Conservation (phyloP, 1,140 invertebrate species). For the Bombus waltoni region DNA sequence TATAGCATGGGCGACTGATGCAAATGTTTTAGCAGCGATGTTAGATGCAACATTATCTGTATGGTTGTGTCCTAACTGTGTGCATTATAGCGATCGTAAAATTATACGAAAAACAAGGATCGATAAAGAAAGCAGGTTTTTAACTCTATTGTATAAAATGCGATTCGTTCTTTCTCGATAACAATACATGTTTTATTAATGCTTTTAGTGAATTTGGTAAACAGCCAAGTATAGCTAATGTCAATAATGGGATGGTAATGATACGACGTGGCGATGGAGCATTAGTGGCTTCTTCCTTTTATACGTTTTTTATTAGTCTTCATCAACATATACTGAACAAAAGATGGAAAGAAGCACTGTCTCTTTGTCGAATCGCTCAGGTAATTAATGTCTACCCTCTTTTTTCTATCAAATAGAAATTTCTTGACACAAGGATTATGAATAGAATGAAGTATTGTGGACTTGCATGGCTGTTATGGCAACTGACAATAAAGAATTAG, state of each 20-base stretch:
- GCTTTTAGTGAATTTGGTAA: conserved; percentile 89
- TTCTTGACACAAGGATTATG: conserved; percentile 12
- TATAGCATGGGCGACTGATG: conserved; percentile 91
- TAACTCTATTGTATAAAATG: not conserved
- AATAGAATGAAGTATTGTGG: conserved; percentile 92
- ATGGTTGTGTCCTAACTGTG: conserved; percentile 91
- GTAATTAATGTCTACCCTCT: conserved; percentile 78
- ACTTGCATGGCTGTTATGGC: conserved; percentile 94
- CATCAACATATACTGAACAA: conserved; percentile 85
- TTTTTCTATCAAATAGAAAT: not conserved
- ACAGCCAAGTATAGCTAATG: conserved; percentile 89
- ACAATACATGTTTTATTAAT: conserved; percentile 13
- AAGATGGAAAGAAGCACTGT: conserved; percentile 90
- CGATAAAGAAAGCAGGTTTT: conserved; percentile 86
- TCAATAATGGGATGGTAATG: conserved; percentile 90
- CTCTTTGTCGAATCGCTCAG: conserved; percentile 90
- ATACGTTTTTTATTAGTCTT: conserved; percentile 87
- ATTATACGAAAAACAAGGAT: conserved; percentile 86
- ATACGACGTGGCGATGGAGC: conserved; percentile 89
- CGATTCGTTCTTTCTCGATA: conserved; percentile 4
- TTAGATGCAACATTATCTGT: conserved; percentile 91
- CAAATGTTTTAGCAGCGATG: conserved; percentile 93
- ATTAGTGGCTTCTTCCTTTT: conserved; percentile 85
- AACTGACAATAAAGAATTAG: conserved; percentile 89
- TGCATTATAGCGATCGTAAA: conserved; percentile 87